Conservation (phyloP, 2,113 vertebrate genomes). For the Taurulus bubalis region DNA sequence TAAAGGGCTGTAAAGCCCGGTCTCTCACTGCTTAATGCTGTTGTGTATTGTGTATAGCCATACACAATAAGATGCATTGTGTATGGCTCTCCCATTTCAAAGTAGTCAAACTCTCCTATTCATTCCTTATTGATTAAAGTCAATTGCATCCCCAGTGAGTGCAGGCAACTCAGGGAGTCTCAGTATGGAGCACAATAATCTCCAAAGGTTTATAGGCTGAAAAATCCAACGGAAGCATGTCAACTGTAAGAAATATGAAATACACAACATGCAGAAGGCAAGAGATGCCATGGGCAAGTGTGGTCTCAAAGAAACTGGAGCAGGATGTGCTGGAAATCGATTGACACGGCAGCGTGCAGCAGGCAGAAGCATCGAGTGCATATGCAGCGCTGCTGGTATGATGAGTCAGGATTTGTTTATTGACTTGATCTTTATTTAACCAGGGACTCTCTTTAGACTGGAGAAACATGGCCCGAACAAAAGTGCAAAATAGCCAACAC, state of each 20-base stretch:
- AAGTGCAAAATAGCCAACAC: not conserved
- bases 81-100: not conserved
- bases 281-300: not conserved
- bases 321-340: slow-evolving; percentile 14
- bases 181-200: slow-evolving; percentile 7
- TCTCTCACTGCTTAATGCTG: not conserved
- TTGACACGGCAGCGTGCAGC: slow-evolving; percentile 1
- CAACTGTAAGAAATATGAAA: slow-evolving; percentile 15
- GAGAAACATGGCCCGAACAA: not conserved
- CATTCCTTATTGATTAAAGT: slow-evolving; percentile 3
- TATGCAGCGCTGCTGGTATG: not conserved
- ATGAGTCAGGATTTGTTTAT: not conserved
- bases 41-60: not conserved
- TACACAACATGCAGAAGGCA: slow-evolving; percentile 5
- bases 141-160: not conserved
- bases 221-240: slow-evolving; percentile 3
- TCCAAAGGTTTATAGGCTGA: slow-evolving; percentile 13
- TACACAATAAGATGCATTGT: not conserved
- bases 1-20: not conserved
- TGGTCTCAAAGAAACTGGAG: slow-evolving; percentile 8
- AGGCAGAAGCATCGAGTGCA: not conserved
- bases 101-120: not conserved
- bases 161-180: not conserved
- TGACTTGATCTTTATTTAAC: slow-evolving; percentile 12
- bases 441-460: not conserved